These are phyloP conservation scores for Lasioglossum leucozonium DNA, from an alignment of 2,888 invertebrate species.

Conservation along the genomic window DNA sequence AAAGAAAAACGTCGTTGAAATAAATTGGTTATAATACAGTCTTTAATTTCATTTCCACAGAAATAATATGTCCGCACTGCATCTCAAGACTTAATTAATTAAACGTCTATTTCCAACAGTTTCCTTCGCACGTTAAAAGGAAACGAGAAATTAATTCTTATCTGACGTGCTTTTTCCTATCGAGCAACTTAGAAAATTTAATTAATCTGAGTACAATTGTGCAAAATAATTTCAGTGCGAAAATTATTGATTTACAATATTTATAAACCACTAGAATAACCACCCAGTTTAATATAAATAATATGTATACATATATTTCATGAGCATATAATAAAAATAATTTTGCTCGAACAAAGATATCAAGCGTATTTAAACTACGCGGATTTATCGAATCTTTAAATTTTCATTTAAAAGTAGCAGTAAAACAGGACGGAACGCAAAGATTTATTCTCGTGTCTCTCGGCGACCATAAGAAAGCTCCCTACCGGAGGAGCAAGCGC, in stretches of 20 bases:
- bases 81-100: conserved; percentile 48
- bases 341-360: not conserved
- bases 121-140: not conserved
- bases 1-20: too few relatives aligned
- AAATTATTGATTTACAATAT: not conserved
- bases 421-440: not conserved
- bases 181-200: not conserved
- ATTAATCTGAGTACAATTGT: not conserved
- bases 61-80: not conserved
- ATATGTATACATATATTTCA: not conserved
- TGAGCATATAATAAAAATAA: not conserved
- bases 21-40: too few relatives aligned
- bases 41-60: too few relatives aligned
- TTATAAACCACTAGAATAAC: too few relatives aligned
- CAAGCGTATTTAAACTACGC: too few relatives aligned
- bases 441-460: not conserved
- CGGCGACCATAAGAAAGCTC: not conserved
- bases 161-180: not conserved
- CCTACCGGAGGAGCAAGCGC: not conserved
- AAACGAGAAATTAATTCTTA: conserved; percentile 23
- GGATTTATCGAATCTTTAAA: not conserved
- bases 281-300: too few relatives aligned
- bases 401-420: not conserved
- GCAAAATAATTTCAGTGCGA: not conserved
- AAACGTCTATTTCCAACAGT: conserved; percentile 28